Base-by-base conservation (phyloP, 2,113 vertebrate species). In the Tenrec ecaudatus region DNA sequence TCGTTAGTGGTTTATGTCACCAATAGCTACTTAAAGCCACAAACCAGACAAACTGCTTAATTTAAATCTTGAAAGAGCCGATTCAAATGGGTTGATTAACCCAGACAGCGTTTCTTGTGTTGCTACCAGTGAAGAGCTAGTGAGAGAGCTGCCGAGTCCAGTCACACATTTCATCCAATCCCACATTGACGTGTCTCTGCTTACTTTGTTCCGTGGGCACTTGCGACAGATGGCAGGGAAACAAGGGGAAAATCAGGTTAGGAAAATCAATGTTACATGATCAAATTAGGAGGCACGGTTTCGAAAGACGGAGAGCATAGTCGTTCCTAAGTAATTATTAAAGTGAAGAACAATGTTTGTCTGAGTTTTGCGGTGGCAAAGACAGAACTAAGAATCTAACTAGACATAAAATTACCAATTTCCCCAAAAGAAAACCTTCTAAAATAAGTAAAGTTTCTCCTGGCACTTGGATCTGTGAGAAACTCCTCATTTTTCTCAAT, bases 341-440 rank as follows among this genome's bases (percentile, higher is more conserved):
- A 66, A 60, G 6, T 68, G n/a, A 22, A 86, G 31, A 57, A 23
- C 79, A 86, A 1, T 43, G 25, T 84, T 81, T 57, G 25, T 20
- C 22, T 31, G 17, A 16, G 16, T 25, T 89, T 86, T n/a, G 43
- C 53, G 33, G 33, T 89, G 31, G 71, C 43, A 86, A 86, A 82
- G 78, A 33, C 64, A 93, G 86, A 95, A 93, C 73, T 93, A 57
- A 62, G 78, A 86, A 27, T 62, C 10, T 47, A 47, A 47, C 38
- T 71, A 75, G 60, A 29, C 76, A 84, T 5, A n/a, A 76, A 88
- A 95, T 89, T 90, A 89, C 12, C 38, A 81, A 33, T 38, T 38
- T 33, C 1, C 16, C 6, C 43, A 66, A 69, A 40, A 43, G 16
- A 81, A 92, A 79, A 88, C 1, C 23, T 64, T 15, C 33, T 4